Conservation (phyloP, 2,113 vertebrate species). For the Tautogolabrus adspersus region DNA sequence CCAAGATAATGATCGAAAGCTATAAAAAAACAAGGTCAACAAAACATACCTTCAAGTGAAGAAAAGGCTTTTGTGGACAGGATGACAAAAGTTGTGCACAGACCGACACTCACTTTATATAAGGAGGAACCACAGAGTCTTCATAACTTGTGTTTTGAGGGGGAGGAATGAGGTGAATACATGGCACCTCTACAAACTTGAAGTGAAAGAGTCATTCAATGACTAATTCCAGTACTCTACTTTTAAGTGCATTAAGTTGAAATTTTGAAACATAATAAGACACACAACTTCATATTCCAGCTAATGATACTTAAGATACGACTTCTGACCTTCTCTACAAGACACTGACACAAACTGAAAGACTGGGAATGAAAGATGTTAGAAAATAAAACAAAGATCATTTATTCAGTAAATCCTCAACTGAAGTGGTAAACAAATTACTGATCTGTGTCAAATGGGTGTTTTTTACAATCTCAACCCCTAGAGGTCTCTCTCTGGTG, state of each 20-base stretch:
- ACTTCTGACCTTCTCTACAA: constrained; percentile 4
- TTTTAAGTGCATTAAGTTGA: constrained; percentile 52
- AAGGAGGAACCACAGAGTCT: constrained; percentile 40
- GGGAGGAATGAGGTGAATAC: not conserved
- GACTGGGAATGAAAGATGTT: not conserved
- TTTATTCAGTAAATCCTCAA: not conserved
- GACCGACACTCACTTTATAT: constrained; percentile 22
- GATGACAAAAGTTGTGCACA: constrained; percentile 45
- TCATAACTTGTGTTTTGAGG: constrained; percentile 15
- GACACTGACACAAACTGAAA: too few species aligned
- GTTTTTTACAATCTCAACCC: constrained; percentile 51
- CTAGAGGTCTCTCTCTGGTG: constrained; percentile 66
- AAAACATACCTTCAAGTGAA: constrained; percentile 49
- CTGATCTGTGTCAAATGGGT: not conserved
- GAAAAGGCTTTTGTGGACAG: constrained; percentile 48
- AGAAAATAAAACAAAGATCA: not conserved
- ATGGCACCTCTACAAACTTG: constrained; percentile 17
- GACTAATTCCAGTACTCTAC: constrained; percentile 41
- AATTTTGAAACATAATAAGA: constrained; percentile 63
- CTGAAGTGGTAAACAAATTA: not conserved
- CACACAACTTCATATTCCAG: constrained; percentile 34
- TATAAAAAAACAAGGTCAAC: constrained; percentile 66
- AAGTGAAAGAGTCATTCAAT: constrained; percentile 52
- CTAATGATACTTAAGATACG: constrained; percentile 10
- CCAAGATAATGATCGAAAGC: constrained; percentile 50